Base-by-base conservation (phyloP, 1,140 invertebrate species). In the Penaeus chinensis region DNA sequence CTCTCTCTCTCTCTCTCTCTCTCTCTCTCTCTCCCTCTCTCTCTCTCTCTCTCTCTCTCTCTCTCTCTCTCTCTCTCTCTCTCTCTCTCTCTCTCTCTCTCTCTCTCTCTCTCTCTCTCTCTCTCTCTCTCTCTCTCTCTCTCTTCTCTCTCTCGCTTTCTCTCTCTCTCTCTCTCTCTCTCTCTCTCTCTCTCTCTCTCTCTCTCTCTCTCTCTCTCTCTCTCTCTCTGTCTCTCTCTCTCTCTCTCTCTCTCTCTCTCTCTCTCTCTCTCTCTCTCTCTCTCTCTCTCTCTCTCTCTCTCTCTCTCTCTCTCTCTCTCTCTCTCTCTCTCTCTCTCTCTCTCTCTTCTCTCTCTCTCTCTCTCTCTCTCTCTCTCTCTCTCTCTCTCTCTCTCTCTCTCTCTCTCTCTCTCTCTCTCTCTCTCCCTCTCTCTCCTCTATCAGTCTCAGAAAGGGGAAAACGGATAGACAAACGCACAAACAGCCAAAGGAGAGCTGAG, bases 1-100 rank as follows among this genome's bases (percentile, higher is more conserved):
- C 65, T 27, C 61, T 63, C 13, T 37, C 79, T 81, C 37, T 61
- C 3, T 81, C 37, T 16, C 60, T 60, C 24, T 61, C 22, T 81
- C 24, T 61, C 19, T 47, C 37, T 62, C 22, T 24, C n/a, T 61
- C 22, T 81, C 37, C 10, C 79, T n/a, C 63, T 62, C 42, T 27
- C 42, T 32, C 27, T 80, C 78, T 32, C 27, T 22, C 27, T 54
- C 20, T 27, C n/a, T 22, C 18, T 27, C 71, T 76, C 27, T 7
- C 71, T 76, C 27, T 27, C 71, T 76, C 27, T 27, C 71, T 27
- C 71, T 76, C 71, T 76, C 71, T 27, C 71, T 37, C 71, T 18
- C 24, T 76, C 37, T 27, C 71, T 76, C 37, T 66, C 24, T 66
- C 24, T 66, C 20, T 66, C 20, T 20, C 65, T 24, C 24, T 66